phyloP scores from a whole-genome alignment of 2,888 invertebrate genomes.

The Calliscelio sp. region DNA sequence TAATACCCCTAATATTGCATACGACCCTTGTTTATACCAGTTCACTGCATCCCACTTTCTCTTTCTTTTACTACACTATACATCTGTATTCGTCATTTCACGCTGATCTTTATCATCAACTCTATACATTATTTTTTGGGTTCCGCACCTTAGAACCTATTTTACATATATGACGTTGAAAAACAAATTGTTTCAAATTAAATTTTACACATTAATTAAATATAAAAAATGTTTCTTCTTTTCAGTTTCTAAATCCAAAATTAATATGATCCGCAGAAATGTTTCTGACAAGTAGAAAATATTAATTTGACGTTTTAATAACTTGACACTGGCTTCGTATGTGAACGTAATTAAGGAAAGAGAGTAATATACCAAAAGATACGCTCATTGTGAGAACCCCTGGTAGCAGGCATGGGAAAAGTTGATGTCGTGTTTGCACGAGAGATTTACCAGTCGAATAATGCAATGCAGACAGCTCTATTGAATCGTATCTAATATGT shows the following conservation, averaged over 20 bases:
- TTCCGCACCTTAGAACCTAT: no score
- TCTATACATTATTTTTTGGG: slow-evolving; percentile 22
- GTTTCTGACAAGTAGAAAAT: no score
- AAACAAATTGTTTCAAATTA: no score
- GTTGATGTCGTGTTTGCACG: slow-evolving; percentile 85
- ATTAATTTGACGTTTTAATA: not conserved
- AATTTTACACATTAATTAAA: no score
- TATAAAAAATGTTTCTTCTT: no score
- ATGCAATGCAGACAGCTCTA: slow-evolving; percentile 84
- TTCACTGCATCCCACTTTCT: slow-evolving; percentile 84
- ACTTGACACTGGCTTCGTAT: not conserved
- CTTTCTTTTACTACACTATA: slow-evolving; percentile 69
- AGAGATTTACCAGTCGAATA: slow-evolving; percentile 85
- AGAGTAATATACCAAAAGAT: slow-evolving; percentile 37
- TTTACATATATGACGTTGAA: no score
- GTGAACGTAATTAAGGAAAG: slow-evolving; percentile 38
- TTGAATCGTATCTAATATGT: slow-evolving; percentile 85
- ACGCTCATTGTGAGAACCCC: slow-evolving; percentile 79
- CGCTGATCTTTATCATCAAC: slow-evolving; percentile 50
- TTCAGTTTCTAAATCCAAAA: no score
- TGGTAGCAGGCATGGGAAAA: slow-evolving; percentile 84
- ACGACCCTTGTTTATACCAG: slow-evolving; percentile 85
- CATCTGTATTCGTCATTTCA: slow-evolving; percentile 61
- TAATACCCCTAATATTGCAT: slow-evolving; percentile 86
- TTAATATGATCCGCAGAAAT: no score